Conservation (phyloP, 2,888 invertebrate species). For the Biston stratarius region DNA sequence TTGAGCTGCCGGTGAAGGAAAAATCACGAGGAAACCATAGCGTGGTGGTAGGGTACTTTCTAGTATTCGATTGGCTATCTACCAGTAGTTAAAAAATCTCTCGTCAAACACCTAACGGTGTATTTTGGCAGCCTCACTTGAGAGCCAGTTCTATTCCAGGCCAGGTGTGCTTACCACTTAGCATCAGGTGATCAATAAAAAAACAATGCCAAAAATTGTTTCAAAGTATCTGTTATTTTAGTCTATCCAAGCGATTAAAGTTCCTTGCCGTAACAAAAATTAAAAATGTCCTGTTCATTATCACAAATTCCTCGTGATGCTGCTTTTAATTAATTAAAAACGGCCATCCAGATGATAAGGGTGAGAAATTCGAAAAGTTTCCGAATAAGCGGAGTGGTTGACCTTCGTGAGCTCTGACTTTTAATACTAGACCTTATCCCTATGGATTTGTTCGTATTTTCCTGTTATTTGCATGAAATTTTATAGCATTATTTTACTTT, state of each 20-base stretch:
- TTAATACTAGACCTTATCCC: background rate
- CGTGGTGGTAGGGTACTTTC: no score
- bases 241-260: background rate
- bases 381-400: slow-evolving; percentile 23
- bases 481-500: background rate
- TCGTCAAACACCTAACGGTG: no score
- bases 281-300: slow-evolving; percentile 58
- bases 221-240: slow-evolving; percentile 6
- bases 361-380: slow-evolving; percentile 34
- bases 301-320: slow-evolving; percentile 54
- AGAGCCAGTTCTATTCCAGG: no score
- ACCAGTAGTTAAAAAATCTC: no score
- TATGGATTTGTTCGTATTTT: background rate
- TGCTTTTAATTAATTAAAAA: slow-evolving; percentile 66
- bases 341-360: slow-evolving; percentile 55
- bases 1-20: no score
- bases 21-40: no score
- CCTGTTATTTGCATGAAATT: background rate
- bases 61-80: no score
- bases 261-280: slow-evolving; percentile 44
- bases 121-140: no score
- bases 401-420: slow-evolving; percentile 1
- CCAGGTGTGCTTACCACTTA: no score
- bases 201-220: background rate
- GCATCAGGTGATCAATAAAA: background rate